A percentile compares a stretch with the other conserved stretches of the same genome.
Conservation (phyloP, 64 coral and sea anemone genomes). For the Porites australiensis region DNA sequence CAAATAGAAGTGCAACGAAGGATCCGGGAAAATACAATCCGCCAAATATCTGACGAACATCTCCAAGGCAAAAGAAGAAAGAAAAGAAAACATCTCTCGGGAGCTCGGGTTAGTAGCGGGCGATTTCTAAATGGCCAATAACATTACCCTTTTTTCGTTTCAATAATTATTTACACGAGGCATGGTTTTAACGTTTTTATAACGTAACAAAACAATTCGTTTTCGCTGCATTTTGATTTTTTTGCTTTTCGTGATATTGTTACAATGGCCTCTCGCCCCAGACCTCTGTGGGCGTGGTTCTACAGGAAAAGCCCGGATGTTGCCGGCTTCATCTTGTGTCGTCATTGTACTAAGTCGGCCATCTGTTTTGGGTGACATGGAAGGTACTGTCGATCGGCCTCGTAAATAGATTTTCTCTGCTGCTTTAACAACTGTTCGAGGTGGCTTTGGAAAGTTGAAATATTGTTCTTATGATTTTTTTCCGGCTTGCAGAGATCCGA, state of each 20-base stretch:
- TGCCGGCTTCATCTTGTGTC: slow-evolving; percentile 76
- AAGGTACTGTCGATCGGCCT: slow-evolving; percentile 87
- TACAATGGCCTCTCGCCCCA: not conserved
- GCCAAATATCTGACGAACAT: no score
- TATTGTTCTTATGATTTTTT: slow-evolving; percentile 70
- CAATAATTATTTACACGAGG: no score
- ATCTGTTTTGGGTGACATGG: slow-evolving; percentile 99
- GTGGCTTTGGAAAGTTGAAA: slow-evolving; percentile 70
- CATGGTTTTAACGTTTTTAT: no score
- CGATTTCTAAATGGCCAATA: no score
- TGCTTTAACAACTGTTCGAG: slow-evolving; percentile 74
- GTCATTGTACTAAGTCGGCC: slow-evolving; percentile 96
- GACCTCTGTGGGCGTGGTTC: slow-evolving; percentile 74
- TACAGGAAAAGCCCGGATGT: slow-evolving; percentile 60
- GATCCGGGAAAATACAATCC: no score
- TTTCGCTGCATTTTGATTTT: no score
- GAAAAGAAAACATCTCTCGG: no score
- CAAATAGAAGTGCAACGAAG: no score
- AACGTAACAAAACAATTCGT: no score
- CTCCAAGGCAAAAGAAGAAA: no score
- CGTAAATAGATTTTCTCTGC: slow-evolving; percentile 80
- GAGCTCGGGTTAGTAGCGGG: no score
- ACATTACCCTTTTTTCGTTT: no score
- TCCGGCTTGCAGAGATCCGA: slow-evolving; percentile 95
- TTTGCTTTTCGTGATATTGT: not conserved